Percentiles rank a stretch among this genome's conserved stretches.
phyloP scores from a whole-genome alignment of 2,113 vertebrate genomes.

The Burhinus bistriatus region DNA sequence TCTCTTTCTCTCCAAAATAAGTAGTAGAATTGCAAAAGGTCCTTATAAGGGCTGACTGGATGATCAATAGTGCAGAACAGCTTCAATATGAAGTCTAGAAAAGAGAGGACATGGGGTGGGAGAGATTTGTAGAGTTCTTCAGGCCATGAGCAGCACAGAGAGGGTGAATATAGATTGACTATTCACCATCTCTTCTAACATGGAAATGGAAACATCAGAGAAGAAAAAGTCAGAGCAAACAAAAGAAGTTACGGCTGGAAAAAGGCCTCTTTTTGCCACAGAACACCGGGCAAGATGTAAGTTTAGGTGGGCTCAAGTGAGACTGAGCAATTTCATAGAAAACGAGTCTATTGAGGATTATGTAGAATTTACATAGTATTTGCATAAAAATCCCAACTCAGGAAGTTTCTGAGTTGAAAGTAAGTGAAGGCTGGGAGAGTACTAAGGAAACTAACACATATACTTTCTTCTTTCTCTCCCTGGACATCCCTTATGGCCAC shows the following conservation, averaged over 20 bases:
- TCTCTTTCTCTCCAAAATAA: not conserved
- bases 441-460: not conserved
- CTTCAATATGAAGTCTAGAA: not conserved
- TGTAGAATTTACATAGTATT: not conserved
- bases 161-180: not conserved
- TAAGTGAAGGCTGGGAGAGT: not conserved
- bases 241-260: not conserved
- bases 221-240: not conserved
- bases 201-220: not conserved
- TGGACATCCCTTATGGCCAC: not conserved
- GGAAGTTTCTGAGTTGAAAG: not conserved
- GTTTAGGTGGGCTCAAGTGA: not conserved
- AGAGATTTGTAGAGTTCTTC: not conserved
- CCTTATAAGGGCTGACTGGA: not conserved
- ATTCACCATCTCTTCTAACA: accelerated
- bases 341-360: not conserved
- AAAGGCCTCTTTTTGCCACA: not conserved
- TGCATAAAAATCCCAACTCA: not conserved
- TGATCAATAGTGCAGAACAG: not conserved
- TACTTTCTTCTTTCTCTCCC: not conserved
- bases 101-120: not conserved
- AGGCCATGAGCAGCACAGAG: not conserved
- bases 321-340: not conserved
- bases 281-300: not conserved
- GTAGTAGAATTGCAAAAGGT: not conserved